Conservation (phyloP, 2,113 vertebrate genomes). For the Beaufortia kweichowensis region DNA sequence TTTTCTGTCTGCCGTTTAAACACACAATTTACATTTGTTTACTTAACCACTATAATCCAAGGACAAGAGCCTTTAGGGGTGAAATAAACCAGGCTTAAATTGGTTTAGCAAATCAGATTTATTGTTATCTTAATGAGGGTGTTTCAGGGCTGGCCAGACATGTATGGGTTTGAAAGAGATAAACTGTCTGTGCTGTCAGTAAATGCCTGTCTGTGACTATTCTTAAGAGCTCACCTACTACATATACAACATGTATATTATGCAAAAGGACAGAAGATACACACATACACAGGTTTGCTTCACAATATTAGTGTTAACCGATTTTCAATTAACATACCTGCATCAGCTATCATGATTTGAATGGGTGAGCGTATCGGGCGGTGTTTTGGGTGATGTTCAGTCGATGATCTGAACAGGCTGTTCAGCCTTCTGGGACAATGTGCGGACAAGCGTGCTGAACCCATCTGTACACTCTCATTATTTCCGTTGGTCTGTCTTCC, state of each 20-base stretch:
- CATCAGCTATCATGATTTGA: background rate
- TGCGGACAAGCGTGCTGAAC: slow-evolving; percentile 42
- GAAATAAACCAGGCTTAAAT: slow-evolving; percentile 10
- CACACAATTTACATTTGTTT: slow-evolving; percentile 28
- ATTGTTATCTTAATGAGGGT: slow-evolving; percentile 26
- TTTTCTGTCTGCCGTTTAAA: background rate
- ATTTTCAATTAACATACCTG: background rate
- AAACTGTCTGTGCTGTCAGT: background rate
- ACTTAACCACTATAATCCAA: slow-evolving; percentile 32
- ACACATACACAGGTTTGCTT: background rate
- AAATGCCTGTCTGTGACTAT: slow-evolving; percentile 2
- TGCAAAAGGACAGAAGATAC: slow-evolving; percentile 57
- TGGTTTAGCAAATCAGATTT: slow-evolving; percentile 16
- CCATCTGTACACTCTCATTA: slow-evolving; percentile 25
- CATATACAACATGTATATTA: slow-evolving; percentile 32
- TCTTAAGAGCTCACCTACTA: background rate
- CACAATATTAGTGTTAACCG: background rate
- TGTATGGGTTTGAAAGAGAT: background rate
- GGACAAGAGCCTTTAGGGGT: slow-evolving; percentile 2
- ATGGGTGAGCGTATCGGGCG: background rate
- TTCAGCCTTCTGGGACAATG: slow-evolving; percentile 43
- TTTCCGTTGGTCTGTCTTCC: background rate
- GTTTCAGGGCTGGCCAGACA: background rate
- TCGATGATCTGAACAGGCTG: slow-evolving; percentile 34
- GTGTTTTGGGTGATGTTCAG: slow-evolving; percentile 39